Evolutionary conservation across 30 jellyfish, hydroid and myxozoan species (phyloP).

Genomic region (Hydractinia symbiolongicarpus): DNA sequence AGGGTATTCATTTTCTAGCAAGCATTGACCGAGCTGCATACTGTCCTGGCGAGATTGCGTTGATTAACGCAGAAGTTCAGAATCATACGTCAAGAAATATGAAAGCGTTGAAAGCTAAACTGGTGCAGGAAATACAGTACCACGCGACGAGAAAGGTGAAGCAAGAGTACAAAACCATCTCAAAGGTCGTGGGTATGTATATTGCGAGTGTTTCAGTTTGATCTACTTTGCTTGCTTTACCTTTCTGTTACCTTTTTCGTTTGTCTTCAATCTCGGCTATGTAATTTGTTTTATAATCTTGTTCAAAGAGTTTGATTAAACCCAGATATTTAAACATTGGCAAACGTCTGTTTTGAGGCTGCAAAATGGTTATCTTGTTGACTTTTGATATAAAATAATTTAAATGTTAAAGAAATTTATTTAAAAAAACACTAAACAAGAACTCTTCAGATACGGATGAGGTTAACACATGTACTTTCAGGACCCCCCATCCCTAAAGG

Average conservation of each 20-base stretch:
- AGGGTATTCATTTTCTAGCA: not conserved
- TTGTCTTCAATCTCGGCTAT: not conserved
- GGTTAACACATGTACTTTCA: no score
- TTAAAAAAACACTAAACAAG: not conserved
- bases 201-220: not conserved
- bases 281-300: not conserved
- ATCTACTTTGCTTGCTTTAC: not conserved
- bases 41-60: slow-evolving; percentile 24
- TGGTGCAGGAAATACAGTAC: slow-evolving; percentile 15
- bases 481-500: slow-evolving; percentile 42
- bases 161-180: not conserved
- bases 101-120: slow-evolving; percentile 24
- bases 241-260: not conserved
- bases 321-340: no score
- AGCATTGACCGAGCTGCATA: slow-evolving; percentile 20
- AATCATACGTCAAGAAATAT: slow-evolving; percentile 20
- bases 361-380: no score
- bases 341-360: no score
- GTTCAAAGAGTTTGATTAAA: no score
- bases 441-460: not conserved
- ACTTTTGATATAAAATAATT: no score
- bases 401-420: no score
- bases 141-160: slow-evolving; percentile 12
- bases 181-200: slow-evolving; percentile 16
- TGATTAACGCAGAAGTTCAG: slow-evolving; percentile 8